Conservation (phyloP, 2,797 vertebrate genomes). For the Sebastes glaucus region DNA sequence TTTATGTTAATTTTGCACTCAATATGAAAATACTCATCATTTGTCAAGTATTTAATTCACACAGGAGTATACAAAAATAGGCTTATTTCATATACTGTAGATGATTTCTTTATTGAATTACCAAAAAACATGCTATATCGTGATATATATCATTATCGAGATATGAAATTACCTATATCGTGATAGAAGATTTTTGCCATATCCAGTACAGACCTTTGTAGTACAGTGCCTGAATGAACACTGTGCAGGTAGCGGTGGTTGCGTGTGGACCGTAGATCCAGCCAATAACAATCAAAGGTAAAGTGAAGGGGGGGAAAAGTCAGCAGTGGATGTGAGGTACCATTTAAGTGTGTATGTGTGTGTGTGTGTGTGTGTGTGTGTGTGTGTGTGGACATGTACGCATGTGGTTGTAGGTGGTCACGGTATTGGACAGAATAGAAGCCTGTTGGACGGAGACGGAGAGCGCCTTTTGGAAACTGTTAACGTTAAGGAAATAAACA, state of each 20-base stretch:
- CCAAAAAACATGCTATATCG: too few species aligned
- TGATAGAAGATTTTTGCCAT: too few species aligned
- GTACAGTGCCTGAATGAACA: not conserved
- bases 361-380: not conserved
- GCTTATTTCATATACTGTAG: too few species aligned
- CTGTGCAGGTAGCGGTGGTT: not conserved
- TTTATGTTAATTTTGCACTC: too few species aligned
- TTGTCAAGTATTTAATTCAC: too few species aligned
- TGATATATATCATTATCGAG: too few species aligned
- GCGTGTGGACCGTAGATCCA: conserved; percentile 8
- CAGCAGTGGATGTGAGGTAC: not conserved
- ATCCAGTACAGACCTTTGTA: too few species aligned
- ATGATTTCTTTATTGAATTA: too few species aligned
- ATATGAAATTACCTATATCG: too few species aligned
- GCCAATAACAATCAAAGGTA: not conserved
- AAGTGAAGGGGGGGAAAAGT: not conserved
- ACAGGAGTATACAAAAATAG: too few species aligned
- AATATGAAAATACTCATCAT: too few species aligned
- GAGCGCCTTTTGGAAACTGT: conserved; percentile 62
- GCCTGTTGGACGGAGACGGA: conserved; percentile 32
- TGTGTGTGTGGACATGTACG: not conserved
- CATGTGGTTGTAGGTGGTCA: conserved; percentile 34
- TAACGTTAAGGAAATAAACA: conserved; percentile 78
- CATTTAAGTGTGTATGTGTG: not conserved
- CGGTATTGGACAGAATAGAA: conserved; percentile 30